phyloP scores from a whole-genome alignment of 2,113 vertebrate species.

The Corvus hawaiiensis region DNA sequence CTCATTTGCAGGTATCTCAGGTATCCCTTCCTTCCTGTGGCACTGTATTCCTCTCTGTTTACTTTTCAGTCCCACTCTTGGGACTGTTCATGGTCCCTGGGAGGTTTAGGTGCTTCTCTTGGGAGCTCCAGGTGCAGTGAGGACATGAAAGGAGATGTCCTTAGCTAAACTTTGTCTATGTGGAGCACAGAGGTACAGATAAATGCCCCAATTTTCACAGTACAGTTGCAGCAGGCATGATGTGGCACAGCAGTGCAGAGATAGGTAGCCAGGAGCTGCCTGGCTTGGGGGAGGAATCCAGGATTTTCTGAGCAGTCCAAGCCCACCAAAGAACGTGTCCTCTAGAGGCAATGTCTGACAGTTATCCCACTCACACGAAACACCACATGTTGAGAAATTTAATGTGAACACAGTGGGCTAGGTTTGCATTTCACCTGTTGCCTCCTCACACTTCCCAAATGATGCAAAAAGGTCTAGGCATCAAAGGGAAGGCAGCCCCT shows the following conservation, averaged over 20 bases:
- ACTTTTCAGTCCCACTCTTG: not conserved
- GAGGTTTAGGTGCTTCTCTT: not conserved
- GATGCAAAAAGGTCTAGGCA: not conserved
- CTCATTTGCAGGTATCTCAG: not conserved
- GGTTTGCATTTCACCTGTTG: not conserved
- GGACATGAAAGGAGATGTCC: not conserved
- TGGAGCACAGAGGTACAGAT: not conserved
- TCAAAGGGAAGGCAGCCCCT: not conserved
- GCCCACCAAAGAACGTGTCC: not conserved
- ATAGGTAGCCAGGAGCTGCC: not conserved
- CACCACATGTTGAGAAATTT: not conserved
- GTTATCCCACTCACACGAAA: not conserved
- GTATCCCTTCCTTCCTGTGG: not conserved
- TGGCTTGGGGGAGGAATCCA: not conserved
- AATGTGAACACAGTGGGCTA: not conserved
- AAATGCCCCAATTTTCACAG: not conserved
- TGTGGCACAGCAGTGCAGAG: not conserved
- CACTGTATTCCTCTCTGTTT: not conserved
- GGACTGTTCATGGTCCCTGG: not conserved
- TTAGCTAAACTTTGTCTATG: not conserved
- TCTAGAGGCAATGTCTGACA: slow-evolving; percentile 8
- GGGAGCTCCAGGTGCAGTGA: not conserved
- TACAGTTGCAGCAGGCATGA: not conserved
- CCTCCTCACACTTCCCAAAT: not conserved
- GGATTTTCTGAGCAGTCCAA: not conserved